Conservation (phyloP, 2,888 invertebrate species). For the Smittia sp. region DNA sequence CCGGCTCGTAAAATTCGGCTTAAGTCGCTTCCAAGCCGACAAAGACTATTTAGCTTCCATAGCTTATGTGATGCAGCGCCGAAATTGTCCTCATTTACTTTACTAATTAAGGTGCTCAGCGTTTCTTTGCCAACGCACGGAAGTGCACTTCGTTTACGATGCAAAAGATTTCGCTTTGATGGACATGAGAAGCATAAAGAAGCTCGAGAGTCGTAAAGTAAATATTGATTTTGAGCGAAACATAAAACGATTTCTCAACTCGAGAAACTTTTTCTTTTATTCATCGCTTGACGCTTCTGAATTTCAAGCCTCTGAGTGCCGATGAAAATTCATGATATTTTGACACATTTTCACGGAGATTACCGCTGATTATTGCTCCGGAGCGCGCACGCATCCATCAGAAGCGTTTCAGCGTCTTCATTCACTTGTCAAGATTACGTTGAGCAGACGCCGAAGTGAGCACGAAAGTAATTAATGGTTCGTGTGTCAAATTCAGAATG, state of each 20-base stretch:
- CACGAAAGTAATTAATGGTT: neutral
- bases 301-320: conserved; percentile 4
- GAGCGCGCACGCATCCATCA: neutral
- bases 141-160: neutral
- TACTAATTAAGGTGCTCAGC: conserved; percentile 25
- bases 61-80: neutral
- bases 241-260: conserved; percentile 5
- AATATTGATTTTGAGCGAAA: conserved; percentile 10
- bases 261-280: conserved; percentile 14
- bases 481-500: neutral
- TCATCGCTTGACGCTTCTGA: conserved; percentile 17
- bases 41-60: neutral
- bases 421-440: neutral
- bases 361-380: neutral
- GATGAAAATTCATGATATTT: conserved; percentile 17
- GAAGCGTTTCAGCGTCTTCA: neutral
- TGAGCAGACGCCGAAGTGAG: no score
- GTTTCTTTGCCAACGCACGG: conserved; percentile 5
- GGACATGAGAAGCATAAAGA: conserved; percentile 2
- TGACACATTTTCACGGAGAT: conserved; percentile 5
- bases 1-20: neutral
- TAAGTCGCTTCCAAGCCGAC: neutral
- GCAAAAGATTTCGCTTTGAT: neutral
- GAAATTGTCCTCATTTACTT: conserved; percentile 8
- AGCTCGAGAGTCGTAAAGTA: conserved; percentile 4